These are phyloP conservation scores for Malurus elegans DNA, from an alignment of 2,113 vertebrate genomes.

Conservation along the genomic window DNA sequence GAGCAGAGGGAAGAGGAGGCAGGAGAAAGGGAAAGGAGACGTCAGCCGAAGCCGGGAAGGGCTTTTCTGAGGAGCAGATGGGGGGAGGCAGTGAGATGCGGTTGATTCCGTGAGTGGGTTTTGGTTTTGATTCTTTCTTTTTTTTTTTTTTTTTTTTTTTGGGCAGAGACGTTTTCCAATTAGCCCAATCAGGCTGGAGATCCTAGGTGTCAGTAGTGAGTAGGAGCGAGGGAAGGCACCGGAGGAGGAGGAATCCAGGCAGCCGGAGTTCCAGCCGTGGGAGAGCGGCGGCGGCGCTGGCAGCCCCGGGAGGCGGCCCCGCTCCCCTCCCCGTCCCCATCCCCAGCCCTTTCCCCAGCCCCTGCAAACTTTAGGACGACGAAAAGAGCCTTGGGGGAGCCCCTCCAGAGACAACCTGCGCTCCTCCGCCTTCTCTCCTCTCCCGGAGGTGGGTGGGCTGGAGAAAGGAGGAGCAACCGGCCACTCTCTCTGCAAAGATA, in stretches of 20 bases:
- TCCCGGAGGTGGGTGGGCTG: conserved; percentile 33
- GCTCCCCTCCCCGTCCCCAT: not conserved
- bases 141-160: not conserved
- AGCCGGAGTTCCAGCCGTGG: conserved; percentile 58
- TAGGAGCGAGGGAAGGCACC: conserved; percentile 41
- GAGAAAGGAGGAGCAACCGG: conserved; percentile 37
- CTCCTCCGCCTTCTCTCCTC: not conserved
- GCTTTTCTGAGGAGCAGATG: not conserved
- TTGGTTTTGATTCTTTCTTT: not conserved
- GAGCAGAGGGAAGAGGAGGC: not conserved
- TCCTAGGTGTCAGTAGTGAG: conserved; percentile 74
- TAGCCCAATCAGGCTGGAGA: conserved; percentile 75
- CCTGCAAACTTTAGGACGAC: not conserved
- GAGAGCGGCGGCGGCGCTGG: conserved; percentile 36
- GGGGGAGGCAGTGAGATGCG: not conserved
- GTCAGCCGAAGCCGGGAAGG: not conserved
- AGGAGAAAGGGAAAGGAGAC: not conserved
- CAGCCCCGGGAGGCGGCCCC: not conserved
- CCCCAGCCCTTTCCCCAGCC: not conserved
- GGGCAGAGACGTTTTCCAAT: conserved; percentile 62
- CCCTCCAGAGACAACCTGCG: not conserved
- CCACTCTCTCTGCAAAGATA: not conserved
- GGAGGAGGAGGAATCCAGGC: conserved; percentile 68
- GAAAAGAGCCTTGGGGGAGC: not conserved
- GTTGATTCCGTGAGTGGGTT: not conserved